phyloP scores from a whole-genome alignment of 1,140 invertebrate species.

The Lethocerus indicus region DNA sequence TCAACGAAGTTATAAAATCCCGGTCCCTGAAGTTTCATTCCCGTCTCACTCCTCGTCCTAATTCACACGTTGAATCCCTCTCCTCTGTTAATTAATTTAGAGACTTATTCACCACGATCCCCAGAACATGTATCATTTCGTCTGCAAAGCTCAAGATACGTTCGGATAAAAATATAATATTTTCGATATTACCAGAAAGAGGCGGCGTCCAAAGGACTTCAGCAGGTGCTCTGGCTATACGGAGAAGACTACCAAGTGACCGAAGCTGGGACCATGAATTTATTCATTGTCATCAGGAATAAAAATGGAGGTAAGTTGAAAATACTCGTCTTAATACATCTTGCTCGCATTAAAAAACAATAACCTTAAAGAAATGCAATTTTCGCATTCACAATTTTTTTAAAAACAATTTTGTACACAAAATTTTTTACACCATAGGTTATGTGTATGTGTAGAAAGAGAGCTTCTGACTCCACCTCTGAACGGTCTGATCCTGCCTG shows the following conservation, averaged over 20 bases:
- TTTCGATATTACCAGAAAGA: conserved; percentile 41
- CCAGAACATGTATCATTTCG: too few relatives aligned
- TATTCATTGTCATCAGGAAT: conserved; percentile 81
- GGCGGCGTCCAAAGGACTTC: conserved; percentile 62
- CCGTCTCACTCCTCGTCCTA: too few relatives aligned
- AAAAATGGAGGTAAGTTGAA: conserved; percentile 66
- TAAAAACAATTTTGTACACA: neutral
- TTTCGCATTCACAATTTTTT: neutral
- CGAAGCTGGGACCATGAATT: conserved; percentile 98
- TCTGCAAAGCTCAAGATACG: too few relatives aligned
- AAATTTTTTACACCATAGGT: neutral
- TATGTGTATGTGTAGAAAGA: conserved; percentile 44
- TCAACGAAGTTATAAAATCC: too few relatives aligned
- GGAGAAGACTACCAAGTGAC: conserved; percentile 88
- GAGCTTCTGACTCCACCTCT: conserved; percentile 88
- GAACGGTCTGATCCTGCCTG: conserved; percentile 81
- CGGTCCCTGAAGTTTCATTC: too few relatives aligned
- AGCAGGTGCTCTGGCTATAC: conserved; percentile 96
- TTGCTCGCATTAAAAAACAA: too few relatives aligned
- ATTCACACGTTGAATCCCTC: too few relatives aligned
- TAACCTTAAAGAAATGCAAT: neutral
- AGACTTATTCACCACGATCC: too few relatives aligned
- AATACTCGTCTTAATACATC: too few relatives aligned
- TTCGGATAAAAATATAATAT: too few relatives aligned
- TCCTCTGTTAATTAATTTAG: too few relatives aligned